These are phyloP conservation scores for Leucoraja erinaceus DNA, from an alignment of 2,113 vertebrate species.

Conservation along the genomic window DNA sequence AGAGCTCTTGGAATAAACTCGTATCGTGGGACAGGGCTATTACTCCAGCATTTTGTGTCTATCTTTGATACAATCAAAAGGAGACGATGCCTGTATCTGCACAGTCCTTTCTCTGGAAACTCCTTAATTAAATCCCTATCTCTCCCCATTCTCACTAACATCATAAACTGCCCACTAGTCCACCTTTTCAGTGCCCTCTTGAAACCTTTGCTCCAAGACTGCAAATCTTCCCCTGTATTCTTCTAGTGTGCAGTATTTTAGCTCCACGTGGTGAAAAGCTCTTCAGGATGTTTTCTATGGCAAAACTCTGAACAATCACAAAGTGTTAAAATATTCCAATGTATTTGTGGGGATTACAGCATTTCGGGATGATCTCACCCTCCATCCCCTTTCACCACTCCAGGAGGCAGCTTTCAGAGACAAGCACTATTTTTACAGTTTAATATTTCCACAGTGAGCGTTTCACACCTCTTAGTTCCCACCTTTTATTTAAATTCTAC, in stretches of 20 bases:
- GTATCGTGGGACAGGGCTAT: too few species aligned
- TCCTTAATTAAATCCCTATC: not conserved
- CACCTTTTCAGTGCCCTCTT: not conserved
- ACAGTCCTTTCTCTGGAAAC: not conserved
- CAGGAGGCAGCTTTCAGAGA: not conserved
- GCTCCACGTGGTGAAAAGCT: too few species aligned
- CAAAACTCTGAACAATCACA: not conserved
- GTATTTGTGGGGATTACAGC: not conserved
- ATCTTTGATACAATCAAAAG: too few species aligned
- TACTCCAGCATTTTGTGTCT: too few species aligned
- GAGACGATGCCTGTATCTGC: not conserved
- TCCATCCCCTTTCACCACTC: not conserved
- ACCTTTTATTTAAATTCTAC: not conserved
- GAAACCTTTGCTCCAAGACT: not conserved
- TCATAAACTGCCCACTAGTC: not conserved
- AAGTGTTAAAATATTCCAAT: not conserved
- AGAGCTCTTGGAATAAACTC: too few species aligned
- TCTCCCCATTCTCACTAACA: not conserved
- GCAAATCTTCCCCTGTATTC: not conserved
- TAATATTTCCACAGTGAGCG: constrained; percentile 1
- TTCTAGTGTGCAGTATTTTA: not conserved
- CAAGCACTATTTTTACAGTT: not conserved
- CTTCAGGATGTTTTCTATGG: not conserved
- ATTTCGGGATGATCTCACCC: not conserved
- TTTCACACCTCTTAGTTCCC: not conserved